phyloP scores from a whole-genome alignment of 2,888 invertebrate species.

The Saturnia pavonia region DNA sequence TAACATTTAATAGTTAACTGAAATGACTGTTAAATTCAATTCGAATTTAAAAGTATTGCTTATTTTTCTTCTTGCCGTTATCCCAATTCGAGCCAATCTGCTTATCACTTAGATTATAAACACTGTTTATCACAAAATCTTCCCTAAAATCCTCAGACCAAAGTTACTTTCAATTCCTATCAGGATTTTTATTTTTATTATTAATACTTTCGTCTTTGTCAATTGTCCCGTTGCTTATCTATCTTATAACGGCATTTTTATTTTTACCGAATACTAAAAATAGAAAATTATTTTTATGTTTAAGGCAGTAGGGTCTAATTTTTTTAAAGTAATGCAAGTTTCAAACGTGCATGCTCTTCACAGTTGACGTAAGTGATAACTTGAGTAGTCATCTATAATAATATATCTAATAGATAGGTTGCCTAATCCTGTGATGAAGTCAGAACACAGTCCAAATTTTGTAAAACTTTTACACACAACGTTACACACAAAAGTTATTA shows the following conservation, averaged over 20 bases:
- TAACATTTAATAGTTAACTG: slow-evolving; percentile 9
- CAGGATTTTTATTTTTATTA: neutral
- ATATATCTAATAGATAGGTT: neutral
- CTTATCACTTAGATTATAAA: neutral
- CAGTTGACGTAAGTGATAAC: too few species aligned
- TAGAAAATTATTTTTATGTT: neutral
- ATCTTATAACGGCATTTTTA: too few species aligned
- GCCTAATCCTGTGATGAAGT: neutral
- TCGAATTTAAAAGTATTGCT: neutral
- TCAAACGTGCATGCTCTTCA: too few species aligned
- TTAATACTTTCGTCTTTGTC: neutral
- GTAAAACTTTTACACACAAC: neutral
- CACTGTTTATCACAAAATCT: neutral
- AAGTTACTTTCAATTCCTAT: neutral
- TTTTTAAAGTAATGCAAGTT: too few species aligned
- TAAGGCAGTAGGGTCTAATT: too few species aligned
- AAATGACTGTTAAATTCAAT: neutral
- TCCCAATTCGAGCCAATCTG: neutral
- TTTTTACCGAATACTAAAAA: neutral
- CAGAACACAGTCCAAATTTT: neutral
- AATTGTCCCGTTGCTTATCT: neutral
- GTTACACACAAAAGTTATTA: too few species aligned
- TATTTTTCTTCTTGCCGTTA: neutral
- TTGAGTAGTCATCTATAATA: too few species aligned
- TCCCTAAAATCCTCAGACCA: neutral